Evolutionary conservation across 2,797 vertebrate genomes (phyloP).

Genomic region (Premnoplex brunnescens): DNA sequence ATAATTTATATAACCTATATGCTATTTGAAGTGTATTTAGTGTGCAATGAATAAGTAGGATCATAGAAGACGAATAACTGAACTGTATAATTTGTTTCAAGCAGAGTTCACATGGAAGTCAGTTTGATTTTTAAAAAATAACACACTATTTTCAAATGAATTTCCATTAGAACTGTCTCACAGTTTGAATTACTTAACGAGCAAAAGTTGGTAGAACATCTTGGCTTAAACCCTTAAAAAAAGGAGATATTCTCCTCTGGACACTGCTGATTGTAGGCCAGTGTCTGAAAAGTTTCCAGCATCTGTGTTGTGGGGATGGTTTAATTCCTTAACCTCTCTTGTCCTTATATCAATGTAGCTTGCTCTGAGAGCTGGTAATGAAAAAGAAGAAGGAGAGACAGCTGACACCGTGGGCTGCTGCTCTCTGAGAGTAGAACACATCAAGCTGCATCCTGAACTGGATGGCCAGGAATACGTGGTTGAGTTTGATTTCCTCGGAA

Average conservation of each 20-base stretch:
- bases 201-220: neutral
- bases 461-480: conserved; percentile 95
- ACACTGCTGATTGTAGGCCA: neutral
- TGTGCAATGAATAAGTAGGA: neutral
- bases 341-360: conserved; percentile 75
- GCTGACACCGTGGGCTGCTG: conserved; percentile 97
- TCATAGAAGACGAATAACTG: neutral
- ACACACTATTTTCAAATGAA: neutral
- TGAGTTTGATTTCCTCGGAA: conserved; percentile 96
- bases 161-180: neutral
- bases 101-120: neutral
- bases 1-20: neutral
- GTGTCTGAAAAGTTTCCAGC: neutral
- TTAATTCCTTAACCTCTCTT: neutral
- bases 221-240: neutral
- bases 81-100: neutral
- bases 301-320: neutral
- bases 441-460: conserved; percentile 88
- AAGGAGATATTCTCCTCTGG: neutral
- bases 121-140: neutral
- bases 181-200: neutral
- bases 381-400: conserved; percentile 96
- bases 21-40: neutral
- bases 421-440: conserved; percentile 94
- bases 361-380: conserved; percentile 93